Conservation (phyloP, 2,797 vertebrate species). For the Pantherophis alleghaniensis region DNA sequence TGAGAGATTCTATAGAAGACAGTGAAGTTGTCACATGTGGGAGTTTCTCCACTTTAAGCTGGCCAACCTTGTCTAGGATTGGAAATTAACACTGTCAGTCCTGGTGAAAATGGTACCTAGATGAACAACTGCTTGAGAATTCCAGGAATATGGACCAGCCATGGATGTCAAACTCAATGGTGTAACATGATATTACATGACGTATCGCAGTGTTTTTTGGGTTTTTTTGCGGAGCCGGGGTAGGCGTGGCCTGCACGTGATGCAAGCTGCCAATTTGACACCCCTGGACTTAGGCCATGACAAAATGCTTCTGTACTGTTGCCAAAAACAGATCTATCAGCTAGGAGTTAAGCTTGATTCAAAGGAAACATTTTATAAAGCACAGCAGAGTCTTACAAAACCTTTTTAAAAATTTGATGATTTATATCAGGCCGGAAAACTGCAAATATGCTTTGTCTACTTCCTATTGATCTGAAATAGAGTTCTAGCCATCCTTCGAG, state of each 20-base stretch:
- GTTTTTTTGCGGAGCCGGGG: too few relatives aligned
- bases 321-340: not conserved
- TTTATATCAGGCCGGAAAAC: not conserved
- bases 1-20: not conserved
- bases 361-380: not conserved
- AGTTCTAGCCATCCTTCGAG: not conserved
- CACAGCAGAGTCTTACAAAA: not conserved
- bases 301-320: not conserved
- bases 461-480: not conserved
- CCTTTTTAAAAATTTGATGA: not conserved
- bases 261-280: too few relatives aligned
- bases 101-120: not conserved
- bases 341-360: not conserved
- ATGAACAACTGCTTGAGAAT: not conserved
- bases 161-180: too few relatives aligned
- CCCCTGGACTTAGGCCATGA: not conserved
- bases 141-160: not conserved
- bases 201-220: fast-evolving
- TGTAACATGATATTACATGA: too few relatives aligned
- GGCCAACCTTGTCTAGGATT: not conserved
- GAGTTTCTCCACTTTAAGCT: not conserved
- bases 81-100: not conserved
- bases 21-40: not conserved
- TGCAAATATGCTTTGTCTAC: not conserved
- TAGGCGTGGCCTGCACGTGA: too few relatives aligned